Evolutionary conservation across 2,797 vertebrate genomes (phyloP), one percentile per base, ranked within the genome.

Genomic region (Acropternis orthonyx): DNA sequence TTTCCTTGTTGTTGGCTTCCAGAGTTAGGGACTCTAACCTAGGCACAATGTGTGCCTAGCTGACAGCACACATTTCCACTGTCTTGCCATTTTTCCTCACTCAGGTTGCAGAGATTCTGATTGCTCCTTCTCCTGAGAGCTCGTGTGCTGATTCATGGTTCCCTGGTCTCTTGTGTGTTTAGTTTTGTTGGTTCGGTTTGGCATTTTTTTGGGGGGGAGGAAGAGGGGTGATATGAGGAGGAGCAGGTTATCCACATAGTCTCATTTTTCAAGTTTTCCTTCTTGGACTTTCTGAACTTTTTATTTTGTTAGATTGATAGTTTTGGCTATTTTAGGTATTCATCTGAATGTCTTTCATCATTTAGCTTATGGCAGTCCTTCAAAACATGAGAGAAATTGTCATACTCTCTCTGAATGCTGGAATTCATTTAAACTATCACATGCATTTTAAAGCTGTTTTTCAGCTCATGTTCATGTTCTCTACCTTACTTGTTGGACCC

Each of bases 131-230:
- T 72, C 39, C 28, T 56, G 34, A 75, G 69, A 37, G 26, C 23
- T 43, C 22, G 12, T 10, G 36, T 4, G 4, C 7, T 65, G 34
- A 56, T 84, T 78, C 20, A 24, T n/a, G 15, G 9, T 43, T 68
- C 21, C 14, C 5, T 41, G 7, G n/a, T 59, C 58, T 19, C 4
- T 39, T 56, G 6, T 34, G 36, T 71, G 9, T 10, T 71, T 59
- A 72, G 7, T 43, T 80, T 72, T 54, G 2, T 30, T 54, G 2
- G 12, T 23, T 36, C 21, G 5, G 6, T 28, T 48, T 67, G 23
- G 9, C 8, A 3, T 24, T 10, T 21, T 46, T 59, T 58, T 11
- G 4, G 1, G 9, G 4, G 1, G 1, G 1, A 1, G 7, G 2
- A 7, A 4, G 5, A 16, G 2, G 5, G 1, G 5, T 4, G 3